Evolutionary conservation across 2,113 vertebrate species (phyloP), one percentile per base, ranked within the genome.

Genomic region (Galbula dea): DNA sequence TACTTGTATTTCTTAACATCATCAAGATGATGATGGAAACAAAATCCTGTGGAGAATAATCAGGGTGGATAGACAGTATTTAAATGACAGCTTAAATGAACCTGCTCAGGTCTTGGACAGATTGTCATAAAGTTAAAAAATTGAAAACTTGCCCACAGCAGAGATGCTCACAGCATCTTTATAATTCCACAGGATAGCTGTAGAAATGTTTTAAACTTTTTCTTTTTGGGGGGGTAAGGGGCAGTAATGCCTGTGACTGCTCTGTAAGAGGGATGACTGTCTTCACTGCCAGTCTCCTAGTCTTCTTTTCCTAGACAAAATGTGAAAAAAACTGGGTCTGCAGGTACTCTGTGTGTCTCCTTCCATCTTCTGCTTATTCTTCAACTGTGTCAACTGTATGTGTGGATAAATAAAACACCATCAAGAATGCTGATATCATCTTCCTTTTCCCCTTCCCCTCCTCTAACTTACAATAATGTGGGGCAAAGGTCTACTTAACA

Each of bases 401-500:
- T 81, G 65, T 7, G 7, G 82, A 86, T 96, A 95, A 91, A 91
- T 94, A 83, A 89, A 94, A 89, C 83, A 78, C 72, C 58, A 88
- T 93, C 94, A 90, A 91, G 92, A 92, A 96, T 94, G 91, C 92
- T 95, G 87, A 62, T 96, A 94, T 41, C 89, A 82, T 90, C 84
- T 94, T 95, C 81, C 92, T 93, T 95, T 93, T 88, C 88, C 92
- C 83, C 62, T 95, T 90, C 85, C 93, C 76, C 85, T 91, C 76
- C 76, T 95, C 91, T 91, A 82, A 93, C 79, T 96, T 96, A 88
- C 43, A 92, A 90, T 96, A 95, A 97, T 95, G 90, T 90, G 88
- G 95, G 96, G 93, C 93, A 96, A 95, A 97, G 93, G 90, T 96
- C 92, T 94, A 81, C 92, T 94, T 94, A 94, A 90, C 86, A 89